phyloP scores from a whole-genome alignment of 2,888 invertebrate genomes.

The Polyommatus icarus region DNA sequence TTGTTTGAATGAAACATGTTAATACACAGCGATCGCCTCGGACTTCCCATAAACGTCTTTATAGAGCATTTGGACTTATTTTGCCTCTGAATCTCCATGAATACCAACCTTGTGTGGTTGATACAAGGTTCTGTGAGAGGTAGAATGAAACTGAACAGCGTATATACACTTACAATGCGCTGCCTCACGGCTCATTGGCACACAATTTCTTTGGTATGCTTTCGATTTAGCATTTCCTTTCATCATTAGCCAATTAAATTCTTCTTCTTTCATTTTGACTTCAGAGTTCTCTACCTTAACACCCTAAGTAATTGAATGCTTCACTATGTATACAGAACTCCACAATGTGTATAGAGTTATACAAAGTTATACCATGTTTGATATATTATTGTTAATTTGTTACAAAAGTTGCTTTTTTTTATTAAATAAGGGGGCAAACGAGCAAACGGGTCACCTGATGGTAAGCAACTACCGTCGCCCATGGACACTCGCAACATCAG shows the following conservation, averaged over 20 bases:
- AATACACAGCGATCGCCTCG: constrained; percentile 57
- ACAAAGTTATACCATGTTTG: no score
- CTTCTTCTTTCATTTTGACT: neutral
- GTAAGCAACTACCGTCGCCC: no score
- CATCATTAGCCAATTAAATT: neutral
- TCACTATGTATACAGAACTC: no score
- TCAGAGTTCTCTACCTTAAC: neutral
- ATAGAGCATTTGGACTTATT: constrained; percentile 39
- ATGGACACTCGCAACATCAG: no score
- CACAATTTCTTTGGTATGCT: constrained; percentile 23
- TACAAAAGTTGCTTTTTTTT: no score
- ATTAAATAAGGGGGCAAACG: no score
- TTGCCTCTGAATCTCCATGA: neutral
- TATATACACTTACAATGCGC: constrained; percentile 46
- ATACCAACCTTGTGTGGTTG: neutral
- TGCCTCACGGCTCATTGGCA: constrained; percentile 38
- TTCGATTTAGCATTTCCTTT: constrained; percentile 14
- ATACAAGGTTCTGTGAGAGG: neutral
- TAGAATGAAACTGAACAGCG: constrained; percentile 34
- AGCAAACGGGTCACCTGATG: no score
- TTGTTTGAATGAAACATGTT: constrained; percentile 75
- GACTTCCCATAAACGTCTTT: constrained; percentile 63
- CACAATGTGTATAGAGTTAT: no score
- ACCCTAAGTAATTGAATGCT: neutral
- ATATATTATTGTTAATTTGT: no score